These are phyloP conservation scores for Gymnocheta viridis DNA, from an alignment of 2,888 invertebrate genomes.

Conservation along the genomic window DNA sequence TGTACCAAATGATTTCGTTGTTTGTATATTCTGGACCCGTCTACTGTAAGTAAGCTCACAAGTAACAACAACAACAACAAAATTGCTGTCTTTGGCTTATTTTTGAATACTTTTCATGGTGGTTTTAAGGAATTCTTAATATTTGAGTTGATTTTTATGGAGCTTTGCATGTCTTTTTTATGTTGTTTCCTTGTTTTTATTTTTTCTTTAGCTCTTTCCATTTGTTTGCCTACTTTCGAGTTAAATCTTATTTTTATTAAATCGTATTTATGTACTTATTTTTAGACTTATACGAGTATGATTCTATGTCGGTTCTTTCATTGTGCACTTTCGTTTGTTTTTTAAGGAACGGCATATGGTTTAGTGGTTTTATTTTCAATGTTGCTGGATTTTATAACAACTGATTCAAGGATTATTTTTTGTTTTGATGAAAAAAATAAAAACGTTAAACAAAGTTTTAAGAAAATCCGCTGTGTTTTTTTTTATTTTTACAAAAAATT, in stretches of 20 bases:
- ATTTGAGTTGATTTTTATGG: constrained; percentile 16
- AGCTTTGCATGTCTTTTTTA: background rate
- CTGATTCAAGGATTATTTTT: constrained; percentile 13
- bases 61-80: background rate
- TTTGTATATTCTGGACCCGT: background rate
- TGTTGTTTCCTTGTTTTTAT: background rate
- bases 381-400: constrained; percentile 3
- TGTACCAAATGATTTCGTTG: background rate
- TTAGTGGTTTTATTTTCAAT: constrained; percentile 41
- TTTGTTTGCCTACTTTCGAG: constrained; percentile 27
- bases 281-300: constrained; percentile 1
- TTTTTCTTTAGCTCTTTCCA: background rate
- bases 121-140: constrained; percentile 21
- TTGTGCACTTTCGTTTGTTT: constrained; percentile 17
- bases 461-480: background rate
- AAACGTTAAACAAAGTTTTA: background rate
- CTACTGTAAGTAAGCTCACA: background rate
- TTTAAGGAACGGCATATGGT: background rate
- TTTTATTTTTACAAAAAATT: background rate
- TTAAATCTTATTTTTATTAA: constrained; percentile 42
- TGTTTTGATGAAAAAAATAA: background rate
- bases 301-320: constrained; percentile 11
- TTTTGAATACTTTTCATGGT: background rate
- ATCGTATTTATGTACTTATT: constrained; percentile 20
- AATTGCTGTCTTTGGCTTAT: background rate